Conservation (phyloP, 2,888 invertebrate species). For the Aporophyla nigra region DNA sequence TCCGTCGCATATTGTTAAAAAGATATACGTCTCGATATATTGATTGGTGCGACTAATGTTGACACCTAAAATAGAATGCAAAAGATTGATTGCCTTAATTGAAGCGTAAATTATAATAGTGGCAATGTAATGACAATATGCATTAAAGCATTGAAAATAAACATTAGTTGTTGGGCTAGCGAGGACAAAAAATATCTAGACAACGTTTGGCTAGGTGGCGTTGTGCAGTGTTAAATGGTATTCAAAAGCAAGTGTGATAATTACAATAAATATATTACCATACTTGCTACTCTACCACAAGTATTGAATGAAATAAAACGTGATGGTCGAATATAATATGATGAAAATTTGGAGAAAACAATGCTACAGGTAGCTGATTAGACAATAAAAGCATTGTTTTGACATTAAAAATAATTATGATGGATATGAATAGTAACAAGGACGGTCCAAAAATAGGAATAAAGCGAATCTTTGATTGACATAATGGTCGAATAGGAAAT, state of each 20-base stretch:
- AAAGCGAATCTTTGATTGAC: conserved; percentile 70
- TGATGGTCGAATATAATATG: neutral
- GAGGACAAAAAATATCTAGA: conserved; percentile 16
- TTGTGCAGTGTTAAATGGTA: neutral
- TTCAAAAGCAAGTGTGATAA: no score
- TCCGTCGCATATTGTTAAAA: conserved; percentile 73
- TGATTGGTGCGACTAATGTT: conserved; percentile 56
- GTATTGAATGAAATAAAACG: neutral
- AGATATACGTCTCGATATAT: conserved; percentile 71
- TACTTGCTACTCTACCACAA: neutral
- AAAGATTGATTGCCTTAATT: conserved; percentile 59
- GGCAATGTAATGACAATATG: conserved; percentile 49
- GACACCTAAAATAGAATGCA: conserved; percentile 57
- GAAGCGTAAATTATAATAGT: conserved; percentile 46
- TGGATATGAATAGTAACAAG: conserved; percentile 75
- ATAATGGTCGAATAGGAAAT: conserved; percentile 72
- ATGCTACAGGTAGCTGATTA: neutral
- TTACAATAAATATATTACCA: neutral
- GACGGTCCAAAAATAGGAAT: conserved; percentile 73
- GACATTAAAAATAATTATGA: conserved; percentile 61
- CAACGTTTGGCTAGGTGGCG: neutral
- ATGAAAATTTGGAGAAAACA: neutral
- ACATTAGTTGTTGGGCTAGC: conserved; percentile 17
- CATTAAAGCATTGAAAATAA: conserved; percentile 46
- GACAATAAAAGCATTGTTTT: conserved; percentile 19